phyloP scores from a whole-genome alignment of 1,140 invertebrate species.

The Ruditapes philippinarum region DNA sequence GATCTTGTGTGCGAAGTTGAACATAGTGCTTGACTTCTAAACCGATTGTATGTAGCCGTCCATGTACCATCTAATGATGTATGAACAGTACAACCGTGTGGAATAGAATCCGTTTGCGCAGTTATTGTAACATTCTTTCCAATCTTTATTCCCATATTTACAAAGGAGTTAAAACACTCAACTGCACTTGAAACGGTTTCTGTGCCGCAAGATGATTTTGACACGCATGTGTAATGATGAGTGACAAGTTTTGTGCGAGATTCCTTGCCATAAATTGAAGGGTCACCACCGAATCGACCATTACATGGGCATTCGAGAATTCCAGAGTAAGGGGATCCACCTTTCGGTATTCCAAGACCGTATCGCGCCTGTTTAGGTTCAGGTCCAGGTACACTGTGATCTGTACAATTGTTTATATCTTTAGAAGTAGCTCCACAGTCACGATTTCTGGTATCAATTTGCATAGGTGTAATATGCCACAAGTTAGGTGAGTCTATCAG shows the following conservation, averaged over 20 bases:
- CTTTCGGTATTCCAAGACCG: slow-evolving; percentile 64
- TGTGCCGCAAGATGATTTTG: slow-evolving; percentile 29
- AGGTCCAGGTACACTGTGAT: slow-evolving; percentile 36
- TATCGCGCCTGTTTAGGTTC: slow-evolving; percentile 66
- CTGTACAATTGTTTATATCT: slow-evolving; percentile 67
- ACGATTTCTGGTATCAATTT: slow-evolving; percentile 69
- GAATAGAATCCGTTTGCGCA: not conserved
- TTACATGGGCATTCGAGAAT: slow-evolving; percentile 70
- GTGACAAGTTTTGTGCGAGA: slow-evolving; percentile 53
- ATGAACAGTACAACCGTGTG: slow-evolving; percentile 52
- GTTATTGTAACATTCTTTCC: slow-evolving; percentile 51
- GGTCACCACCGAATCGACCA: slow-evolving; percentile 65
- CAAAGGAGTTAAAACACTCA: slow-evolving; percentile 55
- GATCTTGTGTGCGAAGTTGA: slow-evolving; percentile 21
- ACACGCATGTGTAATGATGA: slow-evolving; percentile 53
- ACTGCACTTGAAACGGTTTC: not conserved
- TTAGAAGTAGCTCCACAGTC: slow-evolving; percentile 66
- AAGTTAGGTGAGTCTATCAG: slow-evolving; percentile 66
- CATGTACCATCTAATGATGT: slow-evolving; percentile 2
- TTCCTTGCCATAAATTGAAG: slow-evolving; percentile 57
- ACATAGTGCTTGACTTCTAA: slow-evolving; percentile 52
- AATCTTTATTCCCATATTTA: slow-evolving; percentile 32
- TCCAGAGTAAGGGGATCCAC: slow-evolving; percentile 62
- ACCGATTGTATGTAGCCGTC: slow-evolving; percentile 49
- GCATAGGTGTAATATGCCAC: slow-evolving; percentile 72